Evolutionary conservation across 2,797 vertebrate species (phyloP).

Genomic region (Pagetopsis macropterus): DNA sequence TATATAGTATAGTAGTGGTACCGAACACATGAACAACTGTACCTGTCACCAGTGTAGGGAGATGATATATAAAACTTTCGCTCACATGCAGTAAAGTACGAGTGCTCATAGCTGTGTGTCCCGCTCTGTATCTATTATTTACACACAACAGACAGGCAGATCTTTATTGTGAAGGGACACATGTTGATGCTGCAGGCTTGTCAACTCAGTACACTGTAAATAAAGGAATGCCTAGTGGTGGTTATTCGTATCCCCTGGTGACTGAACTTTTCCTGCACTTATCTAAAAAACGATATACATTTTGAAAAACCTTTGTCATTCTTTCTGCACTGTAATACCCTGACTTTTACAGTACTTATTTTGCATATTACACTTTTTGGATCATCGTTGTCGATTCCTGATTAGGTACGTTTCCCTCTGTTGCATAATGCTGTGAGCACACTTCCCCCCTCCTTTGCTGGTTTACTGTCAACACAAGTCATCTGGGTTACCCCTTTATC

Average conservation of each 20-base stretch:
- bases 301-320: constrained; percentile 9
- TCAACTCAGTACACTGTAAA: not conserved
- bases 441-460: constrained; percentile 35
- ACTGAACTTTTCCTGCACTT: constrained; percentile 7
- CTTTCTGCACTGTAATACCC: constrained; percentile 7
- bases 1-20: not conserved
- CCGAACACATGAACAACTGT: not conserved
- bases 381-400: constrained; percentile 51
- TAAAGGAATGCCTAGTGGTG: not conserved
- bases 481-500: constrained; percentile 72
- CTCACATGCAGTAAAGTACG: not conserved
- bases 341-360: constrained; percentile 5
- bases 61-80: not conserved
- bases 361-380: constrained; percentile 38
- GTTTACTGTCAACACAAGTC: constrained; percentile 77
- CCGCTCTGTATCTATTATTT: constrained; percentile 25
- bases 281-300: constrained; percentile 16
- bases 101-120: not conserved
- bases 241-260: not conserved
- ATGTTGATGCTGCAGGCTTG: constrained; percentile 23
- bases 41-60: not conserved
- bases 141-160: constrained; percentile 20
- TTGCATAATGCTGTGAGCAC: constrained; percentile 62
- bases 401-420: constrained; percentile 47
- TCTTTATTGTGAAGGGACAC: constrained; percentile 19